Evolutionary conservation across 2,888 invertebrate species (phyloP).

Genomic region (Parnassius glacialis): DNA sequence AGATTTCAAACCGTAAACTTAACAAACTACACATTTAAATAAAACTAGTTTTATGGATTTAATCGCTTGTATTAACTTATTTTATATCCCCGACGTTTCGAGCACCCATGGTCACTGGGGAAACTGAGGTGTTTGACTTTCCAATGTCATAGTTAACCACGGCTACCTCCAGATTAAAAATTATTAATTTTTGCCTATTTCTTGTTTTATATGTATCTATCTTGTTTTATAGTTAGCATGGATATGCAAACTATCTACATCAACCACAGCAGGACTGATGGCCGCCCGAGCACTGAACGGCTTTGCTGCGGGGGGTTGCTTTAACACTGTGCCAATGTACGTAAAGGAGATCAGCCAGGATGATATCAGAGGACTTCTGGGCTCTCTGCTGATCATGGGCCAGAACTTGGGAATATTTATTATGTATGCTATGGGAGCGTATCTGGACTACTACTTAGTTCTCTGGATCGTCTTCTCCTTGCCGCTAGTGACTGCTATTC

Average conservation of each 20-base stretch:
- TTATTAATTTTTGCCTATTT: too few species aligned
- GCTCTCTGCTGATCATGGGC: constrained; percentile 48
- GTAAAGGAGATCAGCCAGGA: constrained; percentile 62
- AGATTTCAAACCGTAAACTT: too few species aligned
- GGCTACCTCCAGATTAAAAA: too few species aligned
- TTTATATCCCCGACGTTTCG: too few species aligned
- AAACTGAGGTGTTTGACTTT: too few species aligned
- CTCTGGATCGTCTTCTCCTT: constrained; percentile 47
- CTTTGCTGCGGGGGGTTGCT: constrained; percentile 55
- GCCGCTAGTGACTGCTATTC: constrained; percentile 44
- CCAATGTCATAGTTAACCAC: too few species aligned
- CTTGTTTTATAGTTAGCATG: constrained; percentile 51
- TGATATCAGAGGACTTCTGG: constrained; percentile 52
- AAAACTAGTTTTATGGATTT: too few species aligned
- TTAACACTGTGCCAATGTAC: constrained; percentile 55
- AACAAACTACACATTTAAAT: too few species aligned
- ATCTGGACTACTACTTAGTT: constrained; percentile 50
- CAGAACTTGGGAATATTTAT: constrained; percentile 52
- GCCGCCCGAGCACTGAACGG: constrained; percentile 51
- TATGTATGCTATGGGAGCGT: constrained; percentile 58
- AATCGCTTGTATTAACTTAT: too few species aligned
- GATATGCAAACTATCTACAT: constrained; percentile 49
- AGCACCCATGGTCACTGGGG: too few species aligned
- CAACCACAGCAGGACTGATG: constrained; percentile 42
- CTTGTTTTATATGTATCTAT: not conserved